phyloP scores from a whole-genome alignment of 2,888 invertebrate genomes.

The Spodoptera littoralis region DNA sequence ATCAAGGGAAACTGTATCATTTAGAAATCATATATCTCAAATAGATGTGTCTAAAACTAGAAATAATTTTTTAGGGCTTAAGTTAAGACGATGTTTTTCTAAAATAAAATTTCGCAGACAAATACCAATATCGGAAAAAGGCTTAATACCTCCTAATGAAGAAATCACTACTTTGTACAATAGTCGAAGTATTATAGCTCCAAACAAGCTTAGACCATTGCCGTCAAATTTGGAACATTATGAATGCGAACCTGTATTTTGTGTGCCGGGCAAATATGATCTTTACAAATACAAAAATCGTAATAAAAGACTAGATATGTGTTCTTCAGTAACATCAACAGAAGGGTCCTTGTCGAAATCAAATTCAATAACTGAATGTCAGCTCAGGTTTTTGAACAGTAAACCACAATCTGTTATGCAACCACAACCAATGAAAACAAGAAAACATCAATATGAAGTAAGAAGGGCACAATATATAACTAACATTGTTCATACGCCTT shows the following conservation, averaged over 20 bases:
- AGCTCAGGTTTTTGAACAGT: no score
- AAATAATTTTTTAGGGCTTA: slow-evolving; percentile 27
- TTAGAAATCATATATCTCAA: slow-evolving; percentile 25
- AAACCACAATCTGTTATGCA: no score
- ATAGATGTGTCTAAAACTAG: slow-evolving; percentile 18
- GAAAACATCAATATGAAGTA: no score
- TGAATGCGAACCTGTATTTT: slow-evolving; percentile 63
- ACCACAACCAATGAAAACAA: no score
- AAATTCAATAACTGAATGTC: no score
- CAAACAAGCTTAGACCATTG: slow-evolving; percentile 14
- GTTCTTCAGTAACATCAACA: no score
- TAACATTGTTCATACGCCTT: no score
- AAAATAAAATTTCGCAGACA: slow-evolving; percentile 60
- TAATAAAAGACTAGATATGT: slow-evolving; percentile 30
- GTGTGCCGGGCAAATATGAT: slow-evolving; percentile 61
- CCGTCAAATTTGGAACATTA: slow-evolving; percentile 45
- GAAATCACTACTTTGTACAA: slow-evolving; percentile 18
- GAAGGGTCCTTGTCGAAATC: no score
- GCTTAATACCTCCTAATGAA: slow-evolving; percentile 14
- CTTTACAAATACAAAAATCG: slow-evolving; percentile 57
- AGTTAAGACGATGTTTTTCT: slow-evolving; percentile 59
- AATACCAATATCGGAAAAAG: slow-evolving; percentile 17
- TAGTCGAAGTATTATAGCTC: slow-evolving; percentile 22
- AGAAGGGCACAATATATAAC: no score
- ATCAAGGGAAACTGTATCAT: slow-evolving; percentile 12